Evolutionary conservation across 2,888 invertebrate species (phyloP).

Genomic region (Cantharis lateralis): DNA sequence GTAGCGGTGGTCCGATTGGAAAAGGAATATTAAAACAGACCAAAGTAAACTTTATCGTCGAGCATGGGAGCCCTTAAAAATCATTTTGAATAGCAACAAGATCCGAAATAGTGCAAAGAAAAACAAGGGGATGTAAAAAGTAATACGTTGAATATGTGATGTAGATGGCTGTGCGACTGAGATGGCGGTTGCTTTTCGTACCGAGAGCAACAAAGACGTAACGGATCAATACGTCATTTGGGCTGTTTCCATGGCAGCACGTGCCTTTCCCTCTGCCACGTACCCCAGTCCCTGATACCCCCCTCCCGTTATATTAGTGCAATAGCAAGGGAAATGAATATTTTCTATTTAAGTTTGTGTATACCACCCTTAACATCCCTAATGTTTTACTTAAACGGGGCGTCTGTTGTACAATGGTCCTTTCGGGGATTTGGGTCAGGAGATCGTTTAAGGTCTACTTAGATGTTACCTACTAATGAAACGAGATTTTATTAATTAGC

Average conservation of each 20-base stretch:
- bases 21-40: conserved; percentile 46
- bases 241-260: conserved; percentile 60
- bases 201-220: conserved; percentile 51
- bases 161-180: conserved; percentile 50
- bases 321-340: conserved; percentile 54
- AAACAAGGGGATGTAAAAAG: conserved; percentile 55
- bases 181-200: conserved; percentile 43
- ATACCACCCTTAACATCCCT: conserved; percentile 37
- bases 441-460: conserved; percentile 39
- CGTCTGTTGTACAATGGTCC: conserved; percentile 33
- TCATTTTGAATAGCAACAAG: conserved; percentile 44
- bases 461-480: conserved; percentile 24
- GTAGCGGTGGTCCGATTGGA: conserved; percentile 37
- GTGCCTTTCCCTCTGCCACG: conserved; percentile 52
- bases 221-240: conserved; percentile 60
- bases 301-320: conserved; percentile 52
- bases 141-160: conserved; percentile 59
- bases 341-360: conserved; percentile 54
- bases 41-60: conserved; percentile 42
- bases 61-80: conserved; percentile 31
- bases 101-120: conserved; percentile 51
- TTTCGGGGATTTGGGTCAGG: conserved; percentile 41
- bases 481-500: conserved; percentile 28
- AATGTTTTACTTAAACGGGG: conserved; percentile 29
- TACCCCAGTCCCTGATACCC: conserved; percentile 39